A percentile compares a stretch with the other conserved stretches of the same genome.
Evolutionary conservation across 2,888 invertebrate species (phyloP).

Genomic region (Pyralis farinalis): DNA sequence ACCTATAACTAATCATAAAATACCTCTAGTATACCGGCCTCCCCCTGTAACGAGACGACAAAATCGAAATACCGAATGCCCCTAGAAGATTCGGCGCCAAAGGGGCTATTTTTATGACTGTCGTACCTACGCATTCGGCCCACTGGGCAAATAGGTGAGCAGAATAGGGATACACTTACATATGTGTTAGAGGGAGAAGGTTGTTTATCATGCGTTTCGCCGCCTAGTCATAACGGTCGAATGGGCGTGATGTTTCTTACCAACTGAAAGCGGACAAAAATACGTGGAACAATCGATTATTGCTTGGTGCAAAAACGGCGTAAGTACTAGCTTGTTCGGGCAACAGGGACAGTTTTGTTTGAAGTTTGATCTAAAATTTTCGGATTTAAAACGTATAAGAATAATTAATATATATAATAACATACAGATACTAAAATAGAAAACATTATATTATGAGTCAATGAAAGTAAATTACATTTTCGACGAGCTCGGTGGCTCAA

Average conservation of each 20-base stretch:
- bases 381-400: too few relatives aligned
- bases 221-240: conserved; percentile 79
- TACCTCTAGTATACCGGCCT: conserved; percentile 37
- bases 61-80: conserved; percentile 71
- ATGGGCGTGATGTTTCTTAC: conserved; percentile 81
- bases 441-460: too few relatives aligned
- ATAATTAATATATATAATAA: too few relatives aligned
- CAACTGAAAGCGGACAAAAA: conserved; percentile 78
- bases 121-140: conserved; percentile 76
- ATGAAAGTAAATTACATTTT: too few relatives aligned
- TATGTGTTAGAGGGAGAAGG: conserved; percentile 69
- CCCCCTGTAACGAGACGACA: conserved; percentile 67
- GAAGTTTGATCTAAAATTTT: too few relatives aligned
- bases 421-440: too few relatives aligned
- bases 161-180: conserved; percentile 56
- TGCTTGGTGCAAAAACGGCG: conserved; percentile 47
- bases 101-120: conserved; percentile 81
- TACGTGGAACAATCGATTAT: conserved; percentile 77
- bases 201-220: conserved; percentile 70
- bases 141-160: conserved; percentile 75
- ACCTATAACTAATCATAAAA: conserved; percentile 55
- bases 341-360: background rate
- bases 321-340: conserved; percentile 28
- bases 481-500: too few relatives aligned
- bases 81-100: conserved; percentile 77